phyloP scores from a whole-genome alignment of 1,140 invertebrate genomes.

The Temnothorax nylanderi region DNA sequence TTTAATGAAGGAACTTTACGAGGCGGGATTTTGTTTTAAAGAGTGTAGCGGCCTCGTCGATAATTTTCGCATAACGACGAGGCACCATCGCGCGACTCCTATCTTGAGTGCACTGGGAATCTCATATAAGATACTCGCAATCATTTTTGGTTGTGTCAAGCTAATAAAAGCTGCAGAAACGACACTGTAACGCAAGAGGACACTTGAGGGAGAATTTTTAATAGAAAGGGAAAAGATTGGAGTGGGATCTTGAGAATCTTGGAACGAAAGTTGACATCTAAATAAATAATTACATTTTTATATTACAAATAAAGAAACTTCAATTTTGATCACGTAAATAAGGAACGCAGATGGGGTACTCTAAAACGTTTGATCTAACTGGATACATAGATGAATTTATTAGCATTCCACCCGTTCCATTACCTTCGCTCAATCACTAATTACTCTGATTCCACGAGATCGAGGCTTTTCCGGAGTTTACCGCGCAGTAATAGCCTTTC shows the following conservation, averaged over 20 bases:
- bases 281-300: background rate
- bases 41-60: constrained; percentile 79
- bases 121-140: constrained; percentile 16
- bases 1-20: constrained; percentile 85
- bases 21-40: constrained; percentile 84
- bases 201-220: background rate
- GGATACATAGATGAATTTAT: constrained; percentile 20
- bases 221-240: background rate
- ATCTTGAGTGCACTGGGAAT: background rate
- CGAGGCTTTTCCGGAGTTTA: constrained; percentile 61
- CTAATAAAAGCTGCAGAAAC: constrained; percentile 18
- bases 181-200: background rate
- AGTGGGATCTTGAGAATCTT: background rate
- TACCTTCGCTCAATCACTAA: constrained; percentile 66
- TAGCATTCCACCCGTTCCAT: constrained; percentile 45
- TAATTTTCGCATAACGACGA: constrained; percentile 79
- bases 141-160: constrained; percentile 15
- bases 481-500: constrained; percentile 75
- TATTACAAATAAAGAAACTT: background rate
- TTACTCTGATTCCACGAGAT: constrained; percentile 58
- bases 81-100: constrained; percentile 25
- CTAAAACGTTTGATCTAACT: constrained; percentile 36
- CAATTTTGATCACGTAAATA: background rate
- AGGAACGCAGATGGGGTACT: background rate
- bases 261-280: background rate